Evolutionary conservation across 2,797 vertebrate genomes (phyloP), one percentile per base, ranked within the genome.

Genomic region (Enteromius afrohamiltoni): DNA sequence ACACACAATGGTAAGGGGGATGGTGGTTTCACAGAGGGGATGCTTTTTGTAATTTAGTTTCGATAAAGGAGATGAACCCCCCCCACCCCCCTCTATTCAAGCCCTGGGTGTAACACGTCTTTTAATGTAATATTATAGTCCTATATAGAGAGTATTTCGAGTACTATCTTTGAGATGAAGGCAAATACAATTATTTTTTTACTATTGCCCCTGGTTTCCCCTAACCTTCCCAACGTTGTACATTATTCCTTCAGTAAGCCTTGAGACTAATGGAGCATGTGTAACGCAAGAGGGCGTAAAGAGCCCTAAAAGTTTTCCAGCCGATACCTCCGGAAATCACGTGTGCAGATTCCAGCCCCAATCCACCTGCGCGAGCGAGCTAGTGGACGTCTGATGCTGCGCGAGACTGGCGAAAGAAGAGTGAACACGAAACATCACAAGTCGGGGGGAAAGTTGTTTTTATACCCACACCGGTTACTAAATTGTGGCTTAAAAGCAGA

Each of bases 351-450:
- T 83, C 91, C 88, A 89, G 91, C 88, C 90, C 90, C 88, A 82
- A 91, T 95, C 93, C 95, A 95, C 94, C 94, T 95, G 94, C 94
- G 93, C 89, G 89, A 89, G 83, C 87, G 87, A 74, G 76, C 89
- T 62, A 89, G 89, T 16, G 80, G 89, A 92, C 89, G 91, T 89
- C 91, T 29, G 92, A 93, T 94, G 91, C 91, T 81, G 78, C 67
- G 87, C 87, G 85, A 62, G 86, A 53, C 82, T 80, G 26, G 84
- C 83, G 17, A 75, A 82, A 79, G 11, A 34, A 68, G 34, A 80
- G 85, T 83, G 60, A 34, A 80, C 70, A 64, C 87, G 55, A 19
- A 29, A 49, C 82, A 69, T 31, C 91, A 92, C 77, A 93, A 92
- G 45, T 42, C 62, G 53, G 73, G 6, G 19, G 17, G 55, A 17